Percentiles rank a stretch among this genome's conserved stretches.
These are phyloP conservation scores for Temnothorax rugatulus DNA, from an alignment of 2,888 invertebrate species.

Conservation along the genomic window DNA sequence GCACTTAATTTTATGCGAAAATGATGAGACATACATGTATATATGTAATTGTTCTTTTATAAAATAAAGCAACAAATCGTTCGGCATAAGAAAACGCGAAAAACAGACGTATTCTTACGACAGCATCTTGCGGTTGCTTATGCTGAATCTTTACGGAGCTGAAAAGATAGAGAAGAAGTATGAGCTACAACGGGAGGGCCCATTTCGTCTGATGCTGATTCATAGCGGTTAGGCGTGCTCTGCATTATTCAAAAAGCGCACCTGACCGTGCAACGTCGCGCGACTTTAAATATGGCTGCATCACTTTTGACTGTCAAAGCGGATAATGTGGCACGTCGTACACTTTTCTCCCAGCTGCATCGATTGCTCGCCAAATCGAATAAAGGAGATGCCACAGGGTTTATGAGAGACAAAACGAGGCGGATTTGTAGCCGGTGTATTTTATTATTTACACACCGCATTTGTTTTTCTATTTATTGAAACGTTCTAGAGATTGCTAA, in stretches of 20 bases:
- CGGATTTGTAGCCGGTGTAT: neutral
- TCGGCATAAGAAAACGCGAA: neutral
- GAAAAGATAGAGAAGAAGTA: constrained; percentile 58
- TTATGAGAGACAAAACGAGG: neutral
- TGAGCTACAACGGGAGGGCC: constrained; percentile 53
- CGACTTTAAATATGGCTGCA: constrained; percentile 68
- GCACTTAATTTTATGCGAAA: constrained; percentile 8
- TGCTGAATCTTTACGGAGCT: constrained; percentile 31
- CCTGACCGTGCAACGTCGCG: constrained; percentile 59
- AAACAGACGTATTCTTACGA: neutral
- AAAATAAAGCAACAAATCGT: neutral
- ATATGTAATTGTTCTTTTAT: neutral
- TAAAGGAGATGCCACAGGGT: constrained; percentile 1
- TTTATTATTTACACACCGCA: neutral
- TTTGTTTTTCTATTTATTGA: neutral
- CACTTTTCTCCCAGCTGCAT: constrained; percentile 12
- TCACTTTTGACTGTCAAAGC: constrained; percentile 65
- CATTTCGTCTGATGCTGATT: constrained; percentile 77
- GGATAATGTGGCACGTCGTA: constrained; percentile 63
- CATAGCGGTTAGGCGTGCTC: constrained; percentile 74
- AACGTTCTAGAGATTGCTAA: neutral
- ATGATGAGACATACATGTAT: neutral
- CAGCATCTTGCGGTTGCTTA: constrained; percentile 25
- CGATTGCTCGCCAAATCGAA: constrained; percentile 40
- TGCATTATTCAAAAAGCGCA: constrained; percentile 76